Conservation (phyloP, 2,797 vertebrate genomes). For the Lacerta viridis region DNA sequence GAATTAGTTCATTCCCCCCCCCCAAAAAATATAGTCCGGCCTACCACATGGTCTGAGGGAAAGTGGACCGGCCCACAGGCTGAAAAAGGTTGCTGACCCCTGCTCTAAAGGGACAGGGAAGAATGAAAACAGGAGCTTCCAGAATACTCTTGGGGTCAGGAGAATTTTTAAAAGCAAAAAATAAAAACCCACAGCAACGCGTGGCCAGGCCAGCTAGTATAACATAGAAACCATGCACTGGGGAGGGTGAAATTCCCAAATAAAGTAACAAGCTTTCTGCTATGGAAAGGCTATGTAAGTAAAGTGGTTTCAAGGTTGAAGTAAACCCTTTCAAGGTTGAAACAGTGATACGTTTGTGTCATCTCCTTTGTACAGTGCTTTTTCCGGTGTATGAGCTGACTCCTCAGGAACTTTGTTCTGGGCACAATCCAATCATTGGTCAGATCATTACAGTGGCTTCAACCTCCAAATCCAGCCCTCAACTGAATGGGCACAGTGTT, state of each 20-base stretch:
- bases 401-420: conserved; percentile 22
- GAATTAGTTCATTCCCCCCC: too few relatives aligned
- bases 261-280: neutral
- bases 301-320: neutral
- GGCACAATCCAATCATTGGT: conserved; percentile 7
- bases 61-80: too few relatives aligned
- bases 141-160: too few relatives aligned
- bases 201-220: too few relatives aligned
- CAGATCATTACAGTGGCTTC: neutral
- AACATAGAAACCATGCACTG: neutral
- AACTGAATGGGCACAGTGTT: conserved; percentile 24
- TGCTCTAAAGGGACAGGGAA: too few relatives aligned
- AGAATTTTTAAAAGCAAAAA: too few relatives aligned
- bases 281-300: conserved; percentile 35
- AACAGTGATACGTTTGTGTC: conserved; percentile 9
- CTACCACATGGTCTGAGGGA: too few relatives aligned
- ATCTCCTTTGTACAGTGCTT: neutral
- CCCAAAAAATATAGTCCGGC: too few relatives aligned
- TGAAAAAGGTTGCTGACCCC: too few relatives aligned
- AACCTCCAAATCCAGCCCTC: neutral
- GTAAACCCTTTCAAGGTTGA: neutral
- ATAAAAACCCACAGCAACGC: too few relatives aligned
- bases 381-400: conserved; percentile 23
- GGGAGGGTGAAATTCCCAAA: neutral
- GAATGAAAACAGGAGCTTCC: too few relatives aligned